Evolutionary conservation across 2,797 vertebrate species (phyloP).

Genomic region (Scarus forsteni): DNA sequence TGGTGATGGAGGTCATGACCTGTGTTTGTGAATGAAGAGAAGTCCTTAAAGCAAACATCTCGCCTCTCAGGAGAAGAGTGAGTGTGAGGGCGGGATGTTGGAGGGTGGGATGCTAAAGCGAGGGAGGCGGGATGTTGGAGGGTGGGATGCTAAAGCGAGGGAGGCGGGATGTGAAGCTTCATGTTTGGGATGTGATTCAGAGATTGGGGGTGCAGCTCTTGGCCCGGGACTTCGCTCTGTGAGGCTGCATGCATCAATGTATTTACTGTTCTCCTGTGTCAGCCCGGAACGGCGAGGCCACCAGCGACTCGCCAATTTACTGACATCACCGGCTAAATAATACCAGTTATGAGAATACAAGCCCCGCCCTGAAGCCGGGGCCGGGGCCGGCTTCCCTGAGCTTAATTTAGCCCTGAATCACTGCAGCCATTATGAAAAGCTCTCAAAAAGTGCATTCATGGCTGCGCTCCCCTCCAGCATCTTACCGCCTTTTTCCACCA

Average conservation of each 20-base stretch:
- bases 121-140: not conserved
- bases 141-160: not conserved
- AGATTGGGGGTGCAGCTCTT: constrained; percentile 40
- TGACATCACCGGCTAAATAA: constrained; percentile 81
- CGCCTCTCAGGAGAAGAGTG: not conserved
- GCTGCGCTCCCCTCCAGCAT: constrained; percentile 57
- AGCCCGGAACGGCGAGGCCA: constrained; percentile 61
- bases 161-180: not conserved
- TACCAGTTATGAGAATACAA: constrained; percentile 67
- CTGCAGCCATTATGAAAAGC: constrained; percentile 72
- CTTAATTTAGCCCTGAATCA: constrained; percentile 79
- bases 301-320: constrained; percentile 61
- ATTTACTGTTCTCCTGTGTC: constrained; percentile 68
- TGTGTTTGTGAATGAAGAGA: not conserved
- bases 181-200: constrained; percentile 40
- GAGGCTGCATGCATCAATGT: constrained; percentile 63
- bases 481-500: constrained; percentile 82
- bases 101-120: not conserved
- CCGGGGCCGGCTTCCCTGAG: constrained; percentile 59
- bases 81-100: not conserved
- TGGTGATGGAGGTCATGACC: not conserved
- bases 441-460: constrained; percentile 78
- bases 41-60: not conserved
- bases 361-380: constrained; percentile 75
- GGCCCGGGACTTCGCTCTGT: constrained; percentile 14